Base-by-base conservation (phyloP, 2,113 vertebrate genomes). In the Oplegnathus fasciatus region DNA sequence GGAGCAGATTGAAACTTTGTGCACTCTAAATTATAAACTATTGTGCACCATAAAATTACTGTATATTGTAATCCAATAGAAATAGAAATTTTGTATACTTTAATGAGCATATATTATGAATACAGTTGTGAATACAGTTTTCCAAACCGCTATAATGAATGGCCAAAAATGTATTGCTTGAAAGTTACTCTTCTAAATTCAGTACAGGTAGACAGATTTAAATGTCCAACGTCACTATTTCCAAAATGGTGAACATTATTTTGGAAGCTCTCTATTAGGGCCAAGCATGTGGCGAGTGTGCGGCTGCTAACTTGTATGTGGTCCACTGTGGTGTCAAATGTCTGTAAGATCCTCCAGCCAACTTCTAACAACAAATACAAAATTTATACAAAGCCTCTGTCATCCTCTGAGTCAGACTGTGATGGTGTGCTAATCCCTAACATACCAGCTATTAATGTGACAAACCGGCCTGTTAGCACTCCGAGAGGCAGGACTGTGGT, bases 391-490 rank as follows among this genome's bases (percentile, higher is more conserved):
- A 91, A 89, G 88, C 86, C 78, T 82, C 68, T 52, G 65, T 84
- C 86, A 80, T 87, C 80, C 70, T 83, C 62, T 75, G 71, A 86
- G 74, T 88, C 78, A 72, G 40, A 44, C 62, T 74, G 79, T 58
- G 76, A 75, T 80, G 87, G 70, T 44, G 67, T 85, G 89, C 83
- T 95, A 95, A 96, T 95, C 93, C 93, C 70, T 68, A 78, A 83
- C 87, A 83, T 78, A 70, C 60, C 75, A 84, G 84, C 84, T 42
- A 91, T 93, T 93, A 95, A 95, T 93, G 90, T 91, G 94, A 92
- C 93, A 94, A 94, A 91, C 75, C 61, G 7, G 75, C 68, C 82
- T 90, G 90, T 84, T 86, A 82, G 78, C 57, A 11, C 54, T 58
- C 34, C 2, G 7, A 46, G 74, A 75, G 62, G 55, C 55, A 52